Conservation (phyloP, 2,797 vertebrate species). For the Hydrocynus forskahlii region DNA sequence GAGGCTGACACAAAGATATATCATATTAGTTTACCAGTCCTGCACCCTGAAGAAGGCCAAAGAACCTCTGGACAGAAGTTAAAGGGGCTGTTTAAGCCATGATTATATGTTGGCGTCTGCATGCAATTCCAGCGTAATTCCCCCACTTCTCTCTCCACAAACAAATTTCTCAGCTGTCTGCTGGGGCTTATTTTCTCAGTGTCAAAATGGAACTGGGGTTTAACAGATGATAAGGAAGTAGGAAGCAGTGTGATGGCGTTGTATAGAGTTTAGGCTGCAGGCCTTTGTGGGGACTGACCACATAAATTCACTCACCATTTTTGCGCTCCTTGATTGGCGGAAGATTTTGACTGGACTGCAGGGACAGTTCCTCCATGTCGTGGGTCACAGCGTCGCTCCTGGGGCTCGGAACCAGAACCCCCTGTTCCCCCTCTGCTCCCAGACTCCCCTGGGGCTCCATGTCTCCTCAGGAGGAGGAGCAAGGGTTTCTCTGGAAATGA, state of each 20-base stretch:
- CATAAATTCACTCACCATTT: constrained; percentile 73
- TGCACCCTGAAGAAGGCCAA: constrained; percentile 41
- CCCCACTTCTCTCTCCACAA: constrained; percentile 62
- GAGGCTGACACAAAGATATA: constrained; percentile 41
- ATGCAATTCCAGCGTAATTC: constrained; percentile 64
- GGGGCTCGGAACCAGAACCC: constrained; percentile 79
- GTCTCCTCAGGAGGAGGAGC: constrained; percentile 44
- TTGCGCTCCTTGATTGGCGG: constrained; percentile 81
- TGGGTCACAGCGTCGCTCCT: constrained; percentile 84
- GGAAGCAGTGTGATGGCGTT: neutral
- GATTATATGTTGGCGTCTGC: constrained; percentile 63
- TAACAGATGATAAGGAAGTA: constrained; percentile 62
- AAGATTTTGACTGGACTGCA: constrained; percentile 76
- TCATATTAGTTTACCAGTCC: constrained; percentile 47
- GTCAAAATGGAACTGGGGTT: constrained; percentile 57
- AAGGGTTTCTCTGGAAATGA: constrained; percentile 29
- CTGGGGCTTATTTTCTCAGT: constrained; percentile 63
- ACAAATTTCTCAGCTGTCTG: constrained; percentile 63
- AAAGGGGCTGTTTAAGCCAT: constrained; percentile 53
- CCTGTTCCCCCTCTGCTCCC: constrained; percentile 70
- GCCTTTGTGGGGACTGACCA: constrained; percentile 18
- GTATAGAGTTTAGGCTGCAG: neutral
- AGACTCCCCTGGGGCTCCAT: constrained; percentile 75
- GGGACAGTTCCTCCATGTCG: constrained; percentile 81
- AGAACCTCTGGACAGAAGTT: constrained; percentile 52